Evolutionary conservation across 1,140 invertebrate genomes (phyloP), one percentile per base, ranked within the genome.

Genomic region (Cotesia chilonis): DNA sequence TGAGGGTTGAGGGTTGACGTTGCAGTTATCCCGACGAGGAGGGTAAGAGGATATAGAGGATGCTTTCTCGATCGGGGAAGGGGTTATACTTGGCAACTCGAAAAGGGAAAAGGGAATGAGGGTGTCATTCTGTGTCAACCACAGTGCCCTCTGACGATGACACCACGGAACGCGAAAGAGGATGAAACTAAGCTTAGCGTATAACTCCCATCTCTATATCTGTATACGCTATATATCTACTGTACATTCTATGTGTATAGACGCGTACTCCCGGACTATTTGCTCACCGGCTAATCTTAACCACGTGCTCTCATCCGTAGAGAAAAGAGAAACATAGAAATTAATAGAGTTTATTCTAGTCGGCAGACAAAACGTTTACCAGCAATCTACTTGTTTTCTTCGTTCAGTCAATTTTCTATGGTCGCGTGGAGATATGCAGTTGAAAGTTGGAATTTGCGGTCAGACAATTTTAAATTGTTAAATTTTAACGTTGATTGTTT

Each of bases 121-220:
- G 81, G 84, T 84, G 84, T 85, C 81, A 83, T 85, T 84, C 78
- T 81, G 81, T 85, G 85, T 86, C 85, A 86, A 84, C 84, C 81
- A 71, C 84, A 86, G 85, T 80, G 81, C 83, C 84, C 84, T 84
- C 85, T 85, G 85, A 84, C 83, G 81, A 86, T 86, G 85, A 86
- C 85, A 85, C 79, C 77, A 78, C 70, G 80, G 79, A 81, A 86
- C 83, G 83, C 79, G 82, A 83, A 85, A 86, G 83, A 84, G 85
- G 85, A 85, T 82, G 85, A 84, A 84, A 84, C 83, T 73, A 47
- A 61, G 70, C 61, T 71, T 47, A 17, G 60, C 66, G 69, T 36
- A 47, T 47, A 68, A 64, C 73, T 67, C 68, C 38, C 6, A 17
- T 37, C 37, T 63, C 35, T 37, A 4, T 47, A 6, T 7, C 6